phyloP scores from a whole-genome alignment of 2,797 vertebrate genomes.

The Anguilla marmorata region DNA sequence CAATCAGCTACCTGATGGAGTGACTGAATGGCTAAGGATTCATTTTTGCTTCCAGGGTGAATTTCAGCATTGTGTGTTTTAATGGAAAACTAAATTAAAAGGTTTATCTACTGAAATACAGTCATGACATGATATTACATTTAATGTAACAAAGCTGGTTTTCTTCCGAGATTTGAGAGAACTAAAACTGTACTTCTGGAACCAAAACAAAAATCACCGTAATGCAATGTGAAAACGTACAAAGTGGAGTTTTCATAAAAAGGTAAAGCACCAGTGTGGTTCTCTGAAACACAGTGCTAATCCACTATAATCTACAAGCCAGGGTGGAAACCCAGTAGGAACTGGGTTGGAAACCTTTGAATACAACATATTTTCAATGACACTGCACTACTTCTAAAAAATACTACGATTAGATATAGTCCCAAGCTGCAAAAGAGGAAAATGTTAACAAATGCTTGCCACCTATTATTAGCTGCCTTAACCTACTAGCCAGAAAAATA shows the following conservation, averaged over 20 bases:
- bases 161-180: not conserved
- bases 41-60: not conserved
- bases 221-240: too few relatives aligned
- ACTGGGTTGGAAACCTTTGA: not conserved
- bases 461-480: constrained; percentile 15
- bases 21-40: not conserved
- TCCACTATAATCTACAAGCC: not conserved
- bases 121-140: not conserved
- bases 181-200: not conserved
- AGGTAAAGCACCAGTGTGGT: not conserved
- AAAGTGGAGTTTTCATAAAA: not conserved
- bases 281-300: not conserved
- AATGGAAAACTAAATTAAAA: not conserved
- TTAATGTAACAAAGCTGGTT: not conserved
- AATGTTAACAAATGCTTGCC: constrained; percentile 14
- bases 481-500: constrained; percentile 1
- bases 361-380: not conserved
- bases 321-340: not conserved
- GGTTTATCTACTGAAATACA: not conserved
- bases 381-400: not conserved
- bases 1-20: not conserved
- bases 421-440: constrained; percentile 5
- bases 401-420: constrained; percentile 1
- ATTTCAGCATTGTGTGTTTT: not conserved
- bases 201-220: not conserved